A percentile compares a stretch with the other conserved stretches of the same genome.
phyloP scores from a whole-genome alignment of 2,797 vertebrate species.

The Psittacula echo region DNA sequence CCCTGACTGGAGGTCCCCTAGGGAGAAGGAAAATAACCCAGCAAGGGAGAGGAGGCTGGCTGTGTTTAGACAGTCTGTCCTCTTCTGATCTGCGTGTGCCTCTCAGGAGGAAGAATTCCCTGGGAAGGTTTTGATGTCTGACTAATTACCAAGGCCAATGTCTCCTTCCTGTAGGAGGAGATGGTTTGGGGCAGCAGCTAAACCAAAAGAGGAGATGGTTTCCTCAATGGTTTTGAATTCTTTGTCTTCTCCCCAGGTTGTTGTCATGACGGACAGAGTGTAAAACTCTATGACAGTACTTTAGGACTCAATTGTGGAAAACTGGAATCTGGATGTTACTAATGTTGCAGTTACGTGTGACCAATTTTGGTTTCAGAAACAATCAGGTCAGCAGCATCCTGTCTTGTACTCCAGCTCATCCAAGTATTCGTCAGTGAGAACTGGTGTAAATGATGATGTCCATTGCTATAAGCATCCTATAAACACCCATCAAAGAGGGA shows the following conservation, averaged over 20 bases:
- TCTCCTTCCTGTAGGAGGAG: not conserved
- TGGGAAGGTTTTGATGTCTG: constrained; percentile 18
- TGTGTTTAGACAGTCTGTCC: constrained; percentile 57
- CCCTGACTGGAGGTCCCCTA: constrained; percentile 26
- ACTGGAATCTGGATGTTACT: not conserved
- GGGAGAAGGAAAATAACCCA: constrained; percentile 43
- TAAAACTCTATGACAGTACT: not conserved
- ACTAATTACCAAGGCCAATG: not conserved
- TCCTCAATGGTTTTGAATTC: not conserved
- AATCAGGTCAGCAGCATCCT: not conserved
- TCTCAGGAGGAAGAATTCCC: constrained; percentile 50
- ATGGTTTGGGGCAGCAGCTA: not conserved
- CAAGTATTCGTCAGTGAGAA: not conserved
- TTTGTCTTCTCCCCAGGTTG: not conserved
- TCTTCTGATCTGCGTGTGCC: not conserved
- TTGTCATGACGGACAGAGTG: not conserved
- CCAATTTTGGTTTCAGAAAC: not conserved
- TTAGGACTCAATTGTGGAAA: not conserved
- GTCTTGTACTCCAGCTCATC: not conserved
- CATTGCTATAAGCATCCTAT: not conserved
- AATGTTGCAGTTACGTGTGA: not conserved
- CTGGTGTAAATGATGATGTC: not conserved
- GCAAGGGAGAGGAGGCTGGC: not conserved
- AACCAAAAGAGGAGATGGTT: not conserved
- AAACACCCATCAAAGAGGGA: not conserved